A percentile compares a stretch with the other conserved stretches of the same genome.
phyloP scores from a whole-genome alignment of 2,113 vertebrate genomes.

The Sclerurus mexicanus region DNA sequence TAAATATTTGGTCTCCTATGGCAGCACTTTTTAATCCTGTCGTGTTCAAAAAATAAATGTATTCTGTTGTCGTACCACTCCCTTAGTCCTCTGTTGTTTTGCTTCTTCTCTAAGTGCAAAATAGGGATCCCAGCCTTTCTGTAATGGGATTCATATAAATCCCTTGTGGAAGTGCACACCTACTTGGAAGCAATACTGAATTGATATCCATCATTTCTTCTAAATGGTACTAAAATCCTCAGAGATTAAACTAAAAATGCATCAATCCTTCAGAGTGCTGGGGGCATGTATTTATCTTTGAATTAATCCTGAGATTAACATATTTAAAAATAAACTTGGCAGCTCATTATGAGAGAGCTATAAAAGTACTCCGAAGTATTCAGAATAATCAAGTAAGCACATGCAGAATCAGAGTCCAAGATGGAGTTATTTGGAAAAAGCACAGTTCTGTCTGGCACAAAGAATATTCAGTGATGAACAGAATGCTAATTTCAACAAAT shows the following conservation, averaged over 20 bases:
- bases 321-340: not conserved
- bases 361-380: not conserved
- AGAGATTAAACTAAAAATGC: not conserved
- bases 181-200: not conserved
- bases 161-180: not conserved
- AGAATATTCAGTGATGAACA: not conserved
- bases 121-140: not conserved
- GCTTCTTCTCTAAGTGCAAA: not conserved
- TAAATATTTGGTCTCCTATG: not conserved
- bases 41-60: not conserved
- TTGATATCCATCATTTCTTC: not conserved
- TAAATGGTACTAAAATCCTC: not conserved
- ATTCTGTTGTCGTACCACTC: not conserved
- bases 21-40: not conserved
- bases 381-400: conserved; percentile 6
- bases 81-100: not conserved
- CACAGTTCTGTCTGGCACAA: not conserved
- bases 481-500: not conserved
- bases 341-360: not conserved
- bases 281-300: not conserved
- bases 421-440: not conserved
- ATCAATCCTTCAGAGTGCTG: not conserved
- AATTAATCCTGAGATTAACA: not conserved
- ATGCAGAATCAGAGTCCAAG: not conserved
- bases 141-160: not conserved